Base-by-base conservation (phyloP, 2,797 vertebrate genomes). In the Champsocephalus gunnari region DNA sequence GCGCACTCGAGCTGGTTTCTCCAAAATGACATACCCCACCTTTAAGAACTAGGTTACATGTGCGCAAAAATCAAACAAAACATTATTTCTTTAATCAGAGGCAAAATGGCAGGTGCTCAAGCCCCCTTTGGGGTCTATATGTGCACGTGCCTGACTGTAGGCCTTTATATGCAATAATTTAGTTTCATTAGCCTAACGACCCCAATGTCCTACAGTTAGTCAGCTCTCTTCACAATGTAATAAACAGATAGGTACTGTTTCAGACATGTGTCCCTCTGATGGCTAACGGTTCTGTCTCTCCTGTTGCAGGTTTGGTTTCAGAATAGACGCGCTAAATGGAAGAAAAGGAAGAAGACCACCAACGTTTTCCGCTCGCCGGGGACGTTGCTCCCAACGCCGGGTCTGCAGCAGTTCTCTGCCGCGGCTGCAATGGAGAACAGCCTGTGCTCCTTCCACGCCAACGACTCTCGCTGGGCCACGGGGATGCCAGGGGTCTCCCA, bases 331-430 rank as follows among this genome's bases (percentile, higher is more conserved):
- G 98, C 98, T 17, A 99, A 99, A 89, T 99, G 98, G 98, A 99
- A 99, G 95, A 99, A 99, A 81, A 96, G 97, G 89, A 99, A 99
- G 97, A 99, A 99, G 97, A 99, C 97, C 47, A 98, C 97, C 62
- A 99, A 99, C 67, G 98, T 99, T 43, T 99, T 99, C 92, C 97
- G 97, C 60, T 89, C 97, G 9, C 97, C 97, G 1, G 97, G 97
- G 43, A 98, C 97, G 19, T 94, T 99, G 88, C 94, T 99, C 79
- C 97, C 97, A 10, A 97, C 97, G 0, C 96, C 97, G 41, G 97
- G 97, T 83, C 91, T 99, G 90, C 96, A 95, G 12, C 98, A 98
- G 92, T 97, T 96, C 43, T 96, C 97, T 16, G 96, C 97, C 54
- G 97, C 97, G 54, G 96, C 97, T 61, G 96, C 97, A 69, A 99